Percentiles rank a stretch among this genome's conserved stretches.
phyloP scores from a whole-genome alignment of 2,797 vertebrate genomes.

The Graptemys geographica region DNA sequence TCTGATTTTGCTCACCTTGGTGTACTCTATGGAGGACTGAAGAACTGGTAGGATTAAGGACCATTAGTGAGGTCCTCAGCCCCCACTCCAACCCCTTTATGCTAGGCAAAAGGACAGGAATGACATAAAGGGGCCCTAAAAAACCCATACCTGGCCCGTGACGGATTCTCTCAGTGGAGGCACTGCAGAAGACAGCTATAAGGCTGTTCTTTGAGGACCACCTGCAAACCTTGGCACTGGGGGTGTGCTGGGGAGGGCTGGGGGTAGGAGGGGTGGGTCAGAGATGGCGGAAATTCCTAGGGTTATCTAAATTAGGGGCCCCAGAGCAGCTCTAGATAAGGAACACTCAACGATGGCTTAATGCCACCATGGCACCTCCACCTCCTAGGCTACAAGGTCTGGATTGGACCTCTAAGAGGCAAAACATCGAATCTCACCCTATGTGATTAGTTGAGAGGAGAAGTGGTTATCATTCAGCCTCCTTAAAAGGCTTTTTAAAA shows the following conservation, averaged over 20 bases:
- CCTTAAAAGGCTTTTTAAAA: neutral
- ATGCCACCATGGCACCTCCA: neutral
- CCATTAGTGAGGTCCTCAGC: neutral
- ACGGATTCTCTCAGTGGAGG: neutral
- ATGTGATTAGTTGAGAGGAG: neutral
- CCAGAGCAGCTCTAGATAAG: neutral
- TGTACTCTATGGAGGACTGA: neutral
- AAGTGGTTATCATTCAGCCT: neutral
- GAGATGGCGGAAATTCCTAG: neutral
- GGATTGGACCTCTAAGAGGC: neutral
- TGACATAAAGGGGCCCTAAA: neutral
- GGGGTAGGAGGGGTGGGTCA: neutral
- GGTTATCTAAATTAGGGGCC: neutral
- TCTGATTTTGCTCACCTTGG: neutral
- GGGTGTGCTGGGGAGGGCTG: neutral
- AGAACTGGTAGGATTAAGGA: neutral
- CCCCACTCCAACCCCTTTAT: neutral
- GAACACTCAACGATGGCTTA: neutral
- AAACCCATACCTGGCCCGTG: neutral
- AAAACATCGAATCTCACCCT: neutral
- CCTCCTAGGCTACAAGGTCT: fast-evolving
- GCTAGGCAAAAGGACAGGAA: neutral
- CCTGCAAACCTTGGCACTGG: neutral
- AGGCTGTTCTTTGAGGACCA: neutral
- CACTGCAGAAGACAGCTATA: neutral